Percentiles rank a stretch among this genome's conserved stretches.
Conservation (phyloP, 2,113 vertebrate genomes). For the Brachyhypopomus occidentalis region DNA sequence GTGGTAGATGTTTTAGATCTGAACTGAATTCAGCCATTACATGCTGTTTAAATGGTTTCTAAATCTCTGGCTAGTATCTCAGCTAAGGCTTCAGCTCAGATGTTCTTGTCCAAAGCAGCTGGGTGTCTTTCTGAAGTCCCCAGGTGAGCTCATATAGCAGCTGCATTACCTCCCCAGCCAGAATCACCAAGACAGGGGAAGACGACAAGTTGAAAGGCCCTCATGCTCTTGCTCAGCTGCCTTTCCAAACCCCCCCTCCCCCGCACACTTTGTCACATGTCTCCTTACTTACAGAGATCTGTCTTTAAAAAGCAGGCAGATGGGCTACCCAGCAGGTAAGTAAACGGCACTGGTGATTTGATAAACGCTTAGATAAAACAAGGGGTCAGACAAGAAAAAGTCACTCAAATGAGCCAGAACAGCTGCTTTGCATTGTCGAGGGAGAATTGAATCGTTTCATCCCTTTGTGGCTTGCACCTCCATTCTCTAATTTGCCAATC, state of each 20-base stretch:
- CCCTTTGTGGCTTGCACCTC: conserved; percentile 44
- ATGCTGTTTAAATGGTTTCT: conserved; percentile 1
- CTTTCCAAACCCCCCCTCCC: background rate
- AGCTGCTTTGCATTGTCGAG: conserved; percentile 48
- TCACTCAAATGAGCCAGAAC: conserved; percentile 53
- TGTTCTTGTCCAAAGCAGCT: conserved; percentile 49
- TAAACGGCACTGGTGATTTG: conserved; percentile 77
- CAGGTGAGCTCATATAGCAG: conserved; percentile 66
- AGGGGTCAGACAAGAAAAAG: conserved; percentile 64
- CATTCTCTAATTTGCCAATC: conserved; percentile 70
- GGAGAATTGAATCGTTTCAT: conserved; percentile 52
- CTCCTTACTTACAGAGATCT: conserved; percentile 22
- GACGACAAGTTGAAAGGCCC: conserved; percentile 68
- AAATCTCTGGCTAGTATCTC: conserved; percentile 33
- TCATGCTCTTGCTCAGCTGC: conserved; percentile 53
- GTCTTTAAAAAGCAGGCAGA: conserved; percentile 57
- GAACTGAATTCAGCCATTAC: background rate
- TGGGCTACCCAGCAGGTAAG: conserved; percentile 78
- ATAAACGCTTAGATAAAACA: conserved; percentile 60
- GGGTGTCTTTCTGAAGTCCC: conserved; percentile 70
- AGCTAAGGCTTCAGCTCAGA: conserved; percentile 20
- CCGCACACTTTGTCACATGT: conserved; percentile 20
- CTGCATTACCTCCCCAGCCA: conserved; percentile 60
- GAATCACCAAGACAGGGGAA: conserved; percentile 57
- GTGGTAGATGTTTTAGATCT: background rate